Evolutionary conservation across 2,888 invertebrate species (phyloP), one percentile per base, ranked within the genome.

Genomic region (Sycophila texana): DNA sequence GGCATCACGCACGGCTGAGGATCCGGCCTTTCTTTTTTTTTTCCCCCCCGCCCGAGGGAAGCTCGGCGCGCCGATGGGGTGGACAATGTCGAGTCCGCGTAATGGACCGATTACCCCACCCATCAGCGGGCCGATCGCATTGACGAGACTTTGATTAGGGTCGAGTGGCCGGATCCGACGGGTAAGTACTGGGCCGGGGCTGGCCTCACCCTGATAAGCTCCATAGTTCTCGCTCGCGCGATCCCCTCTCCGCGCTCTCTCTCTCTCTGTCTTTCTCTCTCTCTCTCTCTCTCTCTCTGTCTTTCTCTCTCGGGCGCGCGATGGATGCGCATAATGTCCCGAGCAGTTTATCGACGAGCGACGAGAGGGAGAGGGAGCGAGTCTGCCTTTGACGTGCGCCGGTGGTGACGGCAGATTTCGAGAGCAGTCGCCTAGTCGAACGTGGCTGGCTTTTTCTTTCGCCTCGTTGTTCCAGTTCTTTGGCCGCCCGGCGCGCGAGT

Each of bases 111-210:
- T 90, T 90, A 90, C 88, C 88, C 89, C 87, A 88, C 86, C 86
- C 72, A 51, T 16, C 51, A 22, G 14, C 53, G 10, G 14, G 39
- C 51, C 87, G 88, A 89, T 89, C 89, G 87, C 84, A 89, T 89
- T 90, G 89, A 90, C 89, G 89, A 90, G 90, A 90, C 89, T 90
- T 90, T 90, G 90, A 90, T 90, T 90, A 89, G 90, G 89, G 89
- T 89, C 89, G 89, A 89, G 90, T 89, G 88, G 89, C 86, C 87
- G 84, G 87, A 89, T 89, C 87, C 89, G 89, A 88, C 86, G 87
- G 87, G 87, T 87, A 87, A 87, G 87, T 87, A 86, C 84, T 84
- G 51, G 5, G 65, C 20, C 65, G 39, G 55, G 47, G 12, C 63
- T 75, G 61, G 75, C 58, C n/a, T 68, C 55, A 30, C 55, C 63